Evolutionary conservation across 2,113 vertebrate species (phyloP).

Genomic region (Mohoua ochrocephala): DNA sequence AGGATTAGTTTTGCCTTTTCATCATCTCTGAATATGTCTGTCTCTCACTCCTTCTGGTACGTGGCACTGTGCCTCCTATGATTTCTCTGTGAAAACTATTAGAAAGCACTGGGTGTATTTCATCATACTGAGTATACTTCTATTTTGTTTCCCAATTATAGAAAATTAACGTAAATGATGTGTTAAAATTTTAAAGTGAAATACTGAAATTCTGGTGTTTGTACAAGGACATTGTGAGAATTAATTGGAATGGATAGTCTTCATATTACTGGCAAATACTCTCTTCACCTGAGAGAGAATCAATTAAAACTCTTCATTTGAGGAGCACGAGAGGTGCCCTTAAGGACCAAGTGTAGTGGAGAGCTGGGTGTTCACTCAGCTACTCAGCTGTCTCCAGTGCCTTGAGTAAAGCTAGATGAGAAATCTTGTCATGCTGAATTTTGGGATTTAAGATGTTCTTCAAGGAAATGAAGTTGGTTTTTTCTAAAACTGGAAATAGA

Average conservation of each 20-base stretch:
- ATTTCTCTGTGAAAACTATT: neutral
- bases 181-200: neutral
- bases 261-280: neutral
- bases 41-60: neutral
- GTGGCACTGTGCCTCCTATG: neutral
- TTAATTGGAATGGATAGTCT: neutral
- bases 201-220: neutral
- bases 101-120: neutral
- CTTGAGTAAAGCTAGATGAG: neutral
- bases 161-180: neutral
- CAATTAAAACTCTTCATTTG: neutral
- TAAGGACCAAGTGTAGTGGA: neutral
- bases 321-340: neutral
- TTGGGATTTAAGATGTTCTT: neutral
- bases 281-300: neutral
- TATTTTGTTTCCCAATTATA: neutral
- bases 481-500: neutral
- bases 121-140: neutral
- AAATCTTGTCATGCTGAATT: neutral
- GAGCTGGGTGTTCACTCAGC: neutral
- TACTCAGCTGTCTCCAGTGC: neutral
- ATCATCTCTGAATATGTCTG: neutral
- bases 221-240: neutral
- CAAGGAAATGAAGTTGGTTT: neutral
- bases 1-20: neutral